Percentiles rank a stretch among this genome's conserved stretches.
phyloP scores from a whole-genome alignment of 2,113 vertebrate species.

The Cyanoderma ruficeps region DNA sequence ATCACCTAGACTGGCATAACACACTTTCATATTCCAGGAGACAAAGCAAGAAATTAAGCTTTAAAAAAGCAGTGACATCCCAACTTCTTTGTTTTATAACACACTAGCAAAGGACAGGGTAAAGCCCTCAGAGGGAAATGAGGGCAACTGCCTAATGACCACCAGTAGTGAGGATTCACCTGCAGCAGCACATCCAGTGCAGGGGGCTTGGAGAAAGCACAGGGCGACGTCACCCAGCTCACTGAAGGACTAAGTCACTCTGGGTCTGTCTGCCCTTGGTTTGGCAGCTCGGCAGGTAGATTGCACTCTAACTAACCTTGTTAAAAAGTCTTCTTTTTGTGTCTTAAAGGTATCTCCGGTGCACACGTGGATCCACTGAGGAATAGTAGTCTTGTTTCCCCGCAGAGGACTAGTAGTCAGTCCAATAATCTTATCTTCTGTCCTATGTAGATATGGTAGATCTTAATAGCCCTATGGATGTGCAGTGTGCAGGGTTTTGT shows the following conservation, averaged over 20 bases:
- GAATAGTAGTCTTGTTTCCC: constrained; percentile 78
- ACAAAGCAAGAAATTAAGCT: constrained; percentile 34
- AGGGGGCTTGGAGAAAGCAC: not conserved
- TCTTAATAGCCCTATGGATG: constrained; percentile 78
- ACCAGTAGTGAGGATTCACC: not conserved
- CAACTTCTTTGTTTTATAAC: not conserved
- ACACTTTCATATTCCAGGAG: constrained; percentile 7
- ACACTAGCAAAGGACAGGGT: not conserved
- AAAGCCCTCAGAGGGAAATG: not conserved
- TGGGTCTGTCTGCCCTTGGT: constrained; percentile 41
- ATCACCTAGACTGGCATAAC: constrained; percentile 17
- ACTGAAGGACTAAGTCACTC: not conserved
- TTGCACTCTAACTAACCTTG: constrained; percentile 79
- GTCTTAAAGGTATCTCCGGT: constrained; percentile 75
- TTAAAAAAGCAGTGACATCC: constrained; percentile 2
- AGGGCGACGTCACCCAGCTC: not conserved
- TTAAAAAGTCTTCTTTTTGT: constrained; percentile 78
- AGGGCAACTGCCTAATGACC: constrained; percentile 27
- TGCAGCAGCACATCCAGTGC: constrained; percentile 32
- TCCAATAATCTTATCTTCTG: constrained; percentile 81
- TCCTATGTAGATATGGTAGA: constrained; percentile 79
- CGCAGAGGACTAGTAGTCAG: constrained; percentile 78
- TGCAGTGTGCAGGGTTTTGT: constrained; percentile 65
- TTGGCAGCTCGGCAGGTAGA: constrained; percentile 59
- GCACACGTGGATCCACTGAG: constrained; percentile 76